Conservation (phyloP, 2,797 vertebrate genomes). For the Heterohyrax brucei region DNA sequence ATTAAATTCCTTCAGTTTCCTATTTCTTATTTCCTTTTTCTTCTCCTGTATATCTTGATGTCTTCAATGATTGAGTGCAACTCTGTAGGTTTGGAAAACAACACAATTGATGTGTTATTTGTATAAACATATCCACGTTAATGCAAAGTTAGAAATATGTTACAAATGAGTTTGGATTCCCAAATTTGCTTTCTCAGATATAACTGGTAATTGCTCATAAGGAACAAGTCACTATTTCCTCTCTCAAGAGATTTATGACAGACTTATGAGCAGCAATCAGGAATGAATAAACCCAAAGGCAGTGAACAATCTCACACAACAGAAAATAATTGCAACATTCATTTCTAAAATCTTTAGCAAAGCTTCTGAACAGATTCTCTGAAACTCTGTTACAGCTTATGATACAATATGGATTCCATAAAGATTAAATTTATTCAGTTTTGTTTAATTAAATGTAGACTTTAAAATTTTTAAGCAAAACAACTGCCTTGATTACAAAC, state of each 20-base stretch:
- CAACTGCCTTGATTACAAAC: conserved; percentile 70
- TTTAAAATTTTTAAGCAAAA: conserved; percentile 75
- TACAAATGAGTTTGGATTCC: conserved; percentile 70
- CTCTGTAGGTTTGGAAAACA: conserved; percentile 62
- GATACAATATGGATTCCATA: conserved; percentile 68
- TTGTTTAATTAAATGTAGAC: conserved; percentile 75
- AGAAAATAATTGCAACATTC: conserved; percentile 73
- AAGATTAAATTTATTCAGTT: conserved; percentile 72
- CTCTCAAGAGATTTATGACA: conserved; percentile 64
- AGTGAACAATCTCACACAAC: conserved; percentile 25
- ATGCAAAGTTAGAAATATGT: conserved; percentile 72
- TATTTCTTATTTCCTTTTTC: conserved; percentile 4
- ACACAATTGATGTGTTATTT: conserved; percentile 75
- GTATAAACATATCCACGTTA: conserved; percentile 70
- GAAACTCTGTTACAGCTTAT: conserved; percentile 57
- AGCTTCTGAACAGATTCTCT: conserved; percentile 68
- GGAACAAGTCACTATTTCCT: conserved; percentile 66
- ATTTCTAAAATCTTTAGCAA: conserved; percentile 68
- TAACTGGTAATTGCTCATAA: conserved; percentile 71
- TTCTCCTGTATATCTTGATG: neutral
- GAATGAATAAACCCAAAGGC: conserved; percentile 57
- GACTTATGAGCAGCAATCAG: conserved; percentile 10
- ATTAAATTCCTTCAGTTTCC: conserved; percentile 30
- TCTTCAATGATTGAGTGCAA: conserved; percentile 64
- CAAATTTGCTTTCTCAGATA: conserved; percentile 74